Evolutionary conservation across 1,140 invertebrate genomes (phyloP), one percentile per base, ranked within the genome.

Genomic region (Zaprionus inermis): DNA sequence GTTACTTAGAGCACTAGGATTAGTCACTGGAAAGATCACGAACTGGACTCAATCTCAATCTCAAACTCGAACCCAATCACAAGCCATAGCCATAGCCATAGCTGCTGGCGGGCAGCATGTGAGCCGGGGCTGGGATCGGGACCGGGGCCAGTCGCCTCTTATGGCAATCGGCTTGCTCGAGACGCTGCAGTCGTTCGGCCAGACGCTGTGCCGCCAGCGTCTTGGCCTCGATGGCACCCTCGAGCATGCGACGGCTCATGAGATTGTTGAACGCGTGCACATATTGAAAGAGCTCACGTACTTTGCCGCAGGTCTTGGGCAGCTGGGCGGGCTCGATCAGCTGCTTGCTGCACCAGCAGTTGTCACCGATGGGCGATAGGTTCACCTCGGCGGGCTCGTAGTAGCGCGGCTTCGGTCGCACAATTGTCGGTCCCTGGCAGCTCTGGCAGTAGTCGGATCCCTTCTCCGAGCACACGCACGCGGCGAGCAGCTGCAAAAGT

Each of bases 381-480:
- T 75, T 79, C n/a, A 90, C 44, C 7, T 82, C 74, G 24, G 60
- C 70, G 18, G 83, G 59, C 34, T 81, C 79, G 18, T 73, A 76
- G n/a, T 79, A 76, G 1, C 85, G 75, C 34, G 76, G 79, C 72
- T 84, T 80, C 0, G 91, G 91, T 0, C 86, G 76, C 22, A 92
- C 61, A 28, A 85, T 60, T 5, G 63, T 74, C 0, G 81, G 22
- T 36, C 73, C 83, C 44, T 85, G 78, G 22, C 86, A 90, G 28
- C 86, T 67, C 24, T 72, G 66, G 70, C 91, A 92, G 63, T 67
- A 79, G 57, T 92, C 91, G 1, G 72, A 60, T 22, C 91, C 93
- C 90, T 76, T 93, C 81, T 69, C 93, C 78, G 71, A 81, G 88
- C 89, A 93, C 66, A 92, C 77, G 28, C 90, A 91, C 24, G 79